A percentile compares a stretch with the other conserved stretches of the same genome.
phyloP scores from a whole-genome alignment of 2,888 invertebrate species.

The Bimastos eiseni region DNA sequence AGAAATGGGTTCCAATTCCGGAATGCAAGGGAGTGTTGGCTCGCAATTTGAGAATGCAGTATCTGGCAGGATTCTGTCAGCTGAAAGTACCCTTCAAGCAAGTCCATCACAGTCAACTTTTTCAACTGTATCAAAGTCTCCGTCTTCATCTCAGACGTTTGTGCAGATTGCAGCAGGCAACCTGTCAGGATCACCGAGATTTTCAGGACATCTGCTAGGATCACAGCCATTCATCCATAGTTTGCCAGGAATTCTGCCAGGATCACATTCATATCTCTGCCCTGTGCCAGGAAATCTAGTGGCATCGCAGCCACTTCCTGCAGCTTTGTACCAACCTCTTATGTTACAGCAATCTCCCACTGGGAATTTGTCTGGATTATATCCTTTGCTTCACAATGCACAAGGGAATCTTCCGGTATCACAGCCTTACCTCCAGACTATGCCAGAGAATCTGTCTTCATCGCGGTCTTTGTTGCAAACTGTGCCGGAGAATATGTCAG shows the following conservation, averaged over 20 bases:
- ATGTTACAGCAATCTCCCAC: too few relatives aligned
- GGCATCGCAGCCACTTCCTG: not conserved
- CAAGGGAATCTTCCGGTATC: not conserved
- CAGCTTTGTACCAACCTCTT: too few relatives aligned
- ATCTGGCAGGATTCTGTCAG: not conserved
- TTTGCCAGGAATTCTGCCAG: not conserved
- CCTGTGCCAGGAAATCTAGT: not conserved
- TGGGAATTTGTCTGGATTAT: not conserved
- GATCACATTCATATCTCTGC: not conserved
- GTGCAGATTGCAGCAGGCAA: not conserved
- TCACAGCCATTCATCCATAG: not conserved
- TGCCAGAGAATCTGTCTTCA: not conserved
- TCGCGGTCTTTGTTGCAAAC: not conserved
- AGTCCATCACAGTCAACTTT: not conserved
- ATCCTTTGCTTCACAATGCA: not conserved
- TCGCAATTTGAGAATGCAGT: too few relatives aligned
- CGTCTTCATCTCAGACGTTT: not conserved
- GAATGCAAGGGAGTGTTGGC: too few relatives aligned
- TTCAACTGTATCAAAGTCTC: not conserved
- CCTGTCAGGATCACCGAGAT: not conserved
- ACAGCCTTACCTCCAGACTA: not conserved
- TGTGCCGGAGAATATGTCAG: not conserved
- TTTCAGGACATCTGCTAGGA: not conserved
- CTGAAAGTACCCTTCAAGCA: not conserved
- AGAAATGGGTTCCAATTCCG: not conserved